Evolutionary conservation across 2,797 vertebrate species (phyloP), one percentile per base, ranked within the genome.

Genomic region (Sebastolobus alascanus): DNA sequence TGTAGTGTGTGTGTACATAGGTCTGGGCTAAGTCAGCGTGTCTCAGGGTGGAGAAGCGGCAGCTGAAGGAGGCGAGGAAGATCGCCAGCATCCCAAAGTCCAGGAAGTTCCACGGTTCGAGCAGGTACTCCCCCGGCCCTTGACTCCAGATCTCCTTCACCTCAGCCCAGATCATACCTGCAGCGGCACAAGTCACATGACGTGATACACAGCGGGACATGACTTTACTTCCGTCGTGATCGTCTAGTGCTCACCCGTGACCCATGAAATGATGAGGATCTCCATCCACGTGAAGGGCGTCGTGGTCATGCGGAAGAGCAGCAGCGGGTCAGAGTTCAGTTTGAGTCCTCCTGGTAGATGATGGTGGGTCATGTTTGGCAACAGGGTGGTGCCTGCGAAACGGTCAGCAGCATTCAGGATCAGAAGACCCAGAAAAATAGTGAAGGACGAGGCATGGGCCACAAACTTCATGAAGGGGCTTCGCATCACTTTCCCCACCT

Each of bases 381-480:
- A 90, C 65, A 99, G 90, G 63, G 97, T 97, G 74, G 97, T 97
- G 84, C 99, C 99, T 73, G 96, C 97, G 60, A 99, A 99, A 79
- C 98, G 97, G 93, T 99, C 99, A 14, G 99, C 97, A 29, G 98
- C 98, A n/a, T 99, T 99, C 94, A 99, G 96, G 77, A 99, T 97
- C 65, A 99, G 96, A 22, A 99, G 96, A 70, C 98, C 97, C 89
- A 99, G 96, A 90, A 99, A 99, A 88, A 99, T 97, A 61, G 97
- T 99, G 92, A 99, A 99, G 87, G 98, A 99, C 14, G 98, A 97
- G 9, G 98, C 99, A 2, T 99, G 99, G 27, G 98, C 98, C 63
- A 99, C 98, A 87, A 99, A 99, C 94, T 99, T 99, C 96, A 99
- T 97, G 90, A 99, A 99, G 8, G 99, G 99, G 86, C 97, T 97